Base-by-base conservation (phyloP, 2,888 invertebrate species). In the Aquatica leii region DNA sequence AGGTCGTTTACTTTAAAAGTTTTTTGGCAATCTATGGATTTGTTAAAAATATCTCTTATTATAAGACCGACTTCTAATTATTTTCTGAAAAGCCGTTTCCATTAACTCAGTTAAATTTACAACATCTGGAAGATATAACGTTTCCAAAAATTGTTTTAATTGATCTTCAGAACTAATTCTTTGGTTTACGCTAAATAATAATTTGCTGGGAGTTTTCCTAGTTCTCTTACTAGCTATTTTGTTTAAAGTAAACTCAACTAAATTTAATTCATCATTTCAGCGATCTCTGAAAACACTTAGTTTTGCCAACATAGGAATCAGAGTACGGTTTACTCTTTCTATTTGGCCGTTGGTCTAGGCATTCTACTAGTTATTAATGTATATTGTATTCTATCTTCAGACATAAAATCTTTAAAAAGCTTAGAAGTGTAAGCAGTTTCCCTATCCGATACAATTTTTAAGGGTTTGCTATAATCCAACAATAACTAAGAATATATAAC, bases 261-360 rank as follows among this genome's bases (percentile, higher is more conserved):
- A 46, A 6, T 4, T 34, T 3, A 75, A 53, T 0, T 59, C 57
- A 15, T 52, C 12, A 50, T 71, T 68, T 74, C 74, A 74, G 52
- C 62, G 62, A 18, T 61, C 34, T 12, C 18, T 17, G 4, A 17
- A 40, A 18, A 63, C 64, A 11, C 58, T 52, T 15, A 71, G 12
- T 62, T 75, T 76, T 9, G 71, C 61, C 12, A 75, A 40, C 61
- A 72, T 71, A 11, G 71, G 72, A 2, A 66, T 75, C 9, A 75
- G 60, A 0, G 50, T 51, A 0, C 68, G 62, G 52, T 75, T 71
- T n/a, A 69, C 54, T 48, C 71, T 55, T 34, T 76, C 74, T 0
- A 71, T 67, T 59, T 78, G 76, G 0, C 77, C 75, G 57, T 77
- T 78, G 0, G 74, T 31, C 74, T 65, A 1, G 76, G 76, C 0